These are phyloP conservation scores for Drosophila ironensis DNA, from an alignment of 1,140 invertebrate species.

Conservation along the genomic window DNA sequence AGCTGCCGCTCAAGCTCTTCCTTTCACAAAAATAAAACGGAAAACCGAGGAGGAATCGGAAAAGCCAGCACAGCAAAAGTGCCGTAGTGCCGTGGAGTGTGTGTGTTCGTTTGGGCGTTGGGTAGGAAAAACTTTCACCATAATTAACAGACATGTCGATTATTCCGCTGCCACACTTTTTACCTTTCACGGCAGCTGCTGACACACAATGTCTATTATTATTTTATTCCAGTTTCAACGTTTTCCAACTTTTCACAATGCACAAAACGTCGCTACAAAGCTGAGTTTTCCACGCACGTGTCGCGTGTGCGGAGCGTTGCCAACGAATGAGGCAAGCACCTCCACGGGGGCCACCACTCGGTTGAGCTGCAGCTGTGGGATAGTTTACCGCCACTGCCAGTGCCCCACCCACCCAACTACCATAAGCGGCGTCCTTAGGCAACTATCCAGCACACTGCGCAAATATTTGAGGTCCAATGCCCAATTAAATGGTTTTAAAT, in stretches of 20 bases:
- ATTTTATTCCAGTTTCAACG: slow-evolving; percentile 53
- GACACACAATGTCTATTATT: slow-evolving; percentile 34
- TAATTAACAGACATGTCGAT: slow-evolving; percentile 80
- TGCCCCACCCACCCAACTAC: slow-evolving; percentile 19
- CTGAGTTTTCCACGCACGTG: slow-evolving; percentile 71
- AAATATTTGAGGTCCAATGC: no score
- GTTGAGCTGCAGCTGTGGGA: slow-evolving; percentile 50
- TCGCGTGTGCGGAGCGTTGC: slow-evolving; percentile 59
- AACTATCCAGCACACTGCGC: slow-evolving; percentile 20
- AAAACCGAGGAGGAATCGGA: slow-evolving; percentile 17
- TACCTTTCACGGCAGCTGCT: slow-evolving; percentile 70
- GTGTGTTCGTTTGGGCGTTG: slow-evolving; percentile 12
- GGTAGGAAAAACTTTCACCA: slow-evolving; percentile 68
- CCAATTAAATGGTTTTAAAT: not conserved
- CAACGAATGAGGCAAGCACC: slow-evolving; percentile 58
- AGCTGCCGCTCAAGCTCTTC: slow-evolving; percentile 47
- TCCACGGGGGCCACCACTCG: slow-evolving; percentile 37
- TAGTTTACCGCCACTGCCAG: no score
- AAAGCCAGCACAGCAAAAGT: slow-evolving; percentile 56
- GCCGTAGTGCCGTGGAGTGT: slow-evolving; percentile 33
- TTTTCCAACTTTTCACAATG: slow-evolving; percentile 58
- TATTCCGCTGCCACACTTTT: slow-evolving; percentile 72
- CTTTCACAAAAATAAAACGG: slow-evolving; percentile 28
- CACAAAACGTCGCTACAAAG: slow-evolving; percentile 41
- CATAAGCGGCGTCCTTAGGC: slow-evolving; percentile 69